Base-by-base conservation (phyloP, 30 jellyfish, hydroid and myxozoan species). In the Turritopsis rubra region DNA sequence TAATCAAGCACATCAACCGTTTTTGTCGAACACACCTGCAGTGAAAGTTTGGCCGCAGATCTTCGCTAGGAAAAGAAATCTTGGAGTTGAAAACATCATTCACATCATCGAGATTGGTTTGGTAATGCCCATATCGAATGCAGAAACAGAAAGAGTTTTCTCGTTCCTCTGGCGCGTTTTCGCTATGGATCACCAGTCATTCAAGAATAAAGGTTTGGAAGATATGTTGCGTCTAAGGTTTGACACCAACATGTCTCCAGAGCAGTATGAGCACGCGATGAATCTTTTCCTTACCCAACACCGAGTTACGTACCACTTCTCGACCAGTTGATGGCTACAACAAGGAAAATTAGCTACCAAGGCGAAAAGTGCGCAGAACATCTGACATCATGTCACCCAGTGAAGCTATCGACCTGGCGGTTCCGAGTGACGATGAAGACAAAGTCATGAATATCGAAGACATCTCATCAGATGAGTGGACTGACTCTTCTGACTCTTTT, bases 141-240 rank as follows among this genome's bases (percentile, higher is more conserved):
- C 83, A 74, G 83, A 74, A 74, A 74, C 83, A 30, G 83, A 74
- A 30, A 8, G 83, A 25, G 66, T n/a, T 22, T 74, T 74, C 66
- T 74, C 74, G 26, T 74, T 74, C 66, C 52, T 74, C 9, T 74
- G 83, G 83, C 74, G 66, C 9, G 66, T 74, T 22, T 74, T 74
- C 5, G 28, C 66, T 20, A 74, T 3, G 41, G 66, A 74, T 24
- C 83, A 30, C 27, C 83, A 41, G 13, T 41, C 60, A 41, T 41
- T 41, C 60, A 41, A 41, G 60, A 41, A 41, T 41, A 41, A 41
- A 41, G 60, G 13, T 13, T 41, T 41, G 13, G 60, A 41, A 41
- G 60, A 41, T 41, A 41, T 41, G 9, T 41, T 41, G 60, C 60
- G 60, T 13, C 60, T 41, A 41, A 41, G 60, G 60, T 41, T 41